These are phyloP conservation scores for Temnopleurus reevesii DNA, from an alignment of 53 echinoderm and acorn worm genomes.

Conservation along the genomic window DNA sequence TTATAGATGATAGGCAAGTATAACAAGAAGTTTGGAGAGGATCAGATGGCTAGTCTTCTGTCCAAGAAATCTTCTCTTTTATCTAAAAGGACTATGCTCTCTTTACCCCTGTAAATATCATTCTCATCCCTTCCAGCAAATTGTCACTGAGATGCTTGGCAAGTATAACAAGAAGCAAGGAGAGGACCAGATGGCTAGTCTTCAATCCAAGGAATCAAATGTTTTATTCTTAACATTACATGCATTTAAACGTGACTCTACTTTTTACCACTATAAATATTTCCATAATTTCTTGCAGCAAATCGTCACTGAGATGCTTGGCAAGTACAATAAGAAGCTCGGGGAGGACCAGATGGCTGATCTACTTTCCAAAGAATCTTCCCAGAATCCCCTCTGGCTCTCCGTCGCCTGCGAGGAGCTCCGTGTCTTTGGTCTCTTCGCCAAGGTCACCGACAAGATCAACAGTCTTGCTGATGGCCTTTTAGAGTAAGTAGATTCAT, in stretches of 20 bases:
- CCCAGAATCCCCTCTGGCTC: slow-evolving; percentile 79
- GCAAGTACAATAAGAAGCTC: slow-evolving; percentile 90
- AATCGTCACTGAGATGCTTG: slow-evolving; percentile 90
- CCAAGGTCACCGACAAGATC: slow-evolving; percentile 67
- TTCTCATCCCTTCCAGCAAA: slow-evolving; percentile 52
- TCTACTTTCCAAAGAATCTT: slow-evolving; percentile 85
- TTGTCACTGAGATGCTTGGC: slow-evolving; percentile 62
- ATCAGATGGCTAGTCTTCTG: no score
- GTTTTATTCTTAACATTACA: no score
- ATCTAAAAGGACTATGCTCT: no score
- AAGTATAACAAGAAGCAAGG: slow-evolving; percentile 66
- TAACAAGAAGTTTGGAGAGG: no score
- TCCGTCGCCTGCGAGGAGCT: slow-evolving; percentile 71
- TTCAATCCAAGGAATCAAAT: slow-evolving; percentile 69
- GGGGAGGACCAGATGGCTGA: slow-evolving; percentile 86
- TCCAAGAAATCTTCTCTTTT: no score
- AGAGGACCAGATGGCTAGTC: slow-evolving; percentile 62
- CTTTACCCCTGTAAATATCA: no score
- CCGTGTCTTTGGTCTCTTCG: slow-evolving; percentile 63
- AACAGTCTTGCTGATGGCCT: slow-evolving; percentile 67
- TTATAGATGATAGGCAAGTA: no score
- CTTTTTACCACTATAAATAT: neutral
- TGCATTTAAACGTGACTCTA: neutral
- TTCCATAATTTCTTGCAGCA: slow-evolving; percentile 68
- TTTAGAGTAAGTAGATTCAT: slow-evolving; percentile 70